phyloP scores from a whole-genome alignment of 1,140 invertebrate genomes.

The Drosophila subobscura region DNA sequence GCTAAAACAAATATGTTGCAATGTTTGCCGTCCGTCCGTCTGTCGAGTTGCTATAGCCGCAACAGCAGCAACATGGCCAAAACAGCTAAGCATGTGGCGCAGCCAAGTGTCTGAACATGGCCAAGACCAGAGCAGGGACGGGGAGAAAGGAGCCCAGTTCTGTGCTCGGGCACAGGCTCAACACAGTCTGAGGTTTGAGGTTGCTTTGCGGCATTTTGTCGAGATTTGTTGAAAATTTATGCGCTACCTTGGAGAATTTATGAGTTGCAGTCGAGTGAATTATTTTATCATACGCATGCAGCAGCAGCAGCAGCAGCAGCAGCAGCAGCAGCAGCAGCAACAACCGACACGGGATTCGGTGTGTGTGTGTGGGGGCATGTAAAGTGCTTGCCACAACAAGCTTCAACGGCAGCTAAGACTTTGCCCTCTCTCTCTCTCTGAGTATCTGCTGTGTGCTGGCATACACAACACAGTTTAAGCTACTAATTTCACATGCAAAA shows the following conservation, averaged over 20 bases:
- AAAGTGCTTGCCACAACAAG: slow-evolving; percentile 73
- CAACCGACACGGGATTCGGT: too few relatives aligned
- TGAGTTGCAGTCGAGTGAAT: slow-evolving; percentile 82
- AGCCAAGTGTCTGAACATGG: slow-evolving; percentile 24
- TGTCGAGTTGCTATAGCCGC: slow-evolving; percentile 14
- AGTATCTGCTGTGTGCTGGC: background rate
- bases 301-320: slow-evolving; percentile 54
- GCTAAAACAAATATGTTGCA: slow-evolving; percentile 58
- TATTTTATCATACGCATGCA: slow-evolving; percentile 82
- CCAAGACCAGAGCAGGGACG: background rate
- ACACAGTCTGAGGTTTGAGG: slow-evolving; percentile 63
- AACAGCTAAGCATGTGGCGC: slow-evolving; percentile 48
- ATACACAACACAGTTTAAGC: slow-evolving; percentile 64
- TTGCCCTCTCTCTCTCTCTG: background rate
- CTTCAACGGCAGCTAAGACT: slow-evolving; percentile 36
- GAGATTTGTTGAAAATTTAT: slow-evolving; percentile 81
- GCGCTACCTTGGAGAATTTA: slow-evolving; percentile 81
- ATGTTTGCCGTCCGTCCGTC: slow-evolving; percentile 34
- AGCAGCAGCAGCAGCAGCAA: slow-evolving; percentile 66
- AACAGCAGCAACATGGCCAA: slow-evolving; percentile 8
- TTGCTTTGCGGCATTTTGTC: slow-evolving; percentile 79
- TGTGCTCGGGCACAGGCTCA: slow-evolving; percentile 2
- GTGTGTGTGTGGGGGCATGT: slow-evolving; percentile 30
- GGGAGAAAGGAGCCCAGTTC: background rate
- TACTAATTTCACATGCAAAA: slow-evolving; percentile 82